A percentile compares a stretch with the other conserved stretches of the same genome.
Conservation (phyloP, 2,113 vertebrate species). For the Antigone vipio region DNA sequence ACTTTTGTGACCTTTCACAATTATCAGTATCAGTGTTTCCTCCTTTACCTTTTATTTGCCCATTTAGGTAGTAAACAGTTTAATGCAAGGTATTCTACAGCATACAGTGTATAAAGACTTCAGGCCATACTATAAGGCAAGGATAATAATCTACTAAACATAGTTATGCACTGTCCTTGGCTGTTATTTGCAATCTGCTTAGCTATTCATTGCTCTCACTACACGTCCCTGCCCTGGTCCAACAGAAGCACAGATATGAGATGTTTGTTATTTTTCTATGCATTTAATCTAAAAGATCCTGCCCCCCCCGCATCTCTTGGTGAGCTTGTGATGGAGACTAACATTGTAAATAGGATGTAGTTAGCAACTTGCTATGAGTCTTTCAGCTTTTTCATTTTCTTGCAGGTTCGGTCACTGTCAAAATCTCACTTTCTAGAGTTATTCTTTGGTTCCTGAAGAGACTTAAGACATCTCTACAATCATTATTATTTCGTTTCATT, state of each 20-base stretch:
- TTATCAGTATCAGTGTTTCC: not conserved
- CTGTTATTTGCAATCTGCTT: not conserved
- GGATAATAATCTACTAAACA: not conserved
- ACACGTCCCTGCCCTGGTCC: not conserved
- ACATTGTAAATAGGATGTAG: constrained; percentile 28
- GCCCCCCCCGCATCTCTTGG: not conserved
- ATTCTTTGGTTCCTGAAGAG: constrained; percentile 6
- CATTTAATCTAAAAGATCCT: not conserved
- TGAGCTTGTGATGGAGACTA: not conserved
- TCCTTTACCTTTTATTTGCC: not conserved
- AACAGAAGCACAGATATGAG: not conserved
- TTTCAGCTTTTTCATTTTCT: constrained; percentile 18
- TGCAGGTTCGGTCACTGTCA: not conserved
- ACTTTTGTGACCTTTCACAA: not conserved
- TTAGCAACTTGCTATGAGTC: constrained; percentile 27
- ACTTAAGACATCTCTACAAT: not conserved
- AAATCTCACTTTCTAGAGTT: constrained; percentile 21
- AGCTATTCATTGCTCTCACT: not conserved
- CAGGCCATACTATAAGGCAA: not conserved
- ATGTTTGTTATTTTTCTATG: not conserved
- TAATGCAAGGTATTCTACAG: not conserved
- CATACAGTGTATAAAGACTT: not conserved
- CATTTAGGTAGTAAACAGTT: not conserved
- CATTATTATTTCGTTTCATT: constrained; percentile 29
- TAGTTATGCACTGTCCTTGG: not conserved